These are phyloP conservation scores for Noctua comes DNA, from an alignment of 2,888 invertebrate genomes.

Conservation along the genomic window DNA sequence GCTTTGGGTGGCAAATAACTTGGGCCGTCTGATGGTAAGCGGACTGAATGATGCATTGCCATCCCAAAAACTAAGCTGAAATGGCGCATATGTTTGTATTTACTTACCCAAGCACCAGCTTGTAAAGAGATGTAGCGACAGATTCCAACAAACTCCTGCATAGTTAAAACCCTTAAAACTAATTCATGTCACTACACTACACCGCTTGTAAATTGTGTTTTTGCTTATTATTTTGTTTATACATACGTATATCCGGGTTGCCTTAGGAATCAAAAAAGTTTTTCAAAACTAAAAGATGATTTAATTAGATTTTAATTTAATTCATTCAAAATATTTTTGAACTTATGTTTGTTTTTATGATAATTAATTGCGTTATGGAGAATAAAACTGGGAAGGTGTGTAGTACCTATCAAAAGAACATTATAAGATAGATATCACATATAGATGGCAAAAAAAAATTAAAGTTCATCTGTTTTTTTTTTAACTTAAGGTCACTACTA, in stretches of 20 bases:
- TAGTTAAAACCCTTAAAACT: too few relatives aligned
- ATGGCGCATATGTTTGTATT: too few relatives aligned
- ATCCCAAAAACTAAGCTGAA: background rate
- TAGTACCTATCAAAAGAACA: too few relatives aligned
- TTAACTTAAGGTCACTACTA: background rate
- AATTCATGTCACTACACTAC: conserved; percentile 2
- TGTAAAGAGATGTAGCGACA: background rate
- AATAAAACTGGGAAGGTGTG: background rate
- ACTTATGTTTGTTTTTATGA: background rate
- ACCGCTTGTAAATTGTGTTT: background rate
- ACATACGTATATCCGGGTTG: background rate
- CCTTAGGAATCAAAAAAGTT: background rate
- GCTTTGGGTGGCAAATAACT: background rate
- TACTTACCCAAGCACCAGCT: too few relatives aligned
- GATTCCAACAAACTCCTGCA: background rate
- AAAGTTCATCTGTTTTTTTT: background rate
- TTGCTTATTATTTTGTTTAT: background rate
- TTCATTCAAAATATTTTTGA: background rate
- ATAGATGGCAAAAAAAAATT: too few relatives aligned
- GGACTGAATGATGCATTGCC: background rate
- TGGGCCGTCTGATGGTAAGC: background rate
- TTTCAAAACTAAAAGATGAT: background rate
- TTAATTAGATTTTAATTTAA: conserved; percentile 11
- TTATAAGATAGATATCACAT: too few relatives aligned
- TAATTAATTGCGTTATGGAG: background rate